Conservation (phyloP, 2,113 vertebrate species). For the Mesocricetus auratus region DNA sequence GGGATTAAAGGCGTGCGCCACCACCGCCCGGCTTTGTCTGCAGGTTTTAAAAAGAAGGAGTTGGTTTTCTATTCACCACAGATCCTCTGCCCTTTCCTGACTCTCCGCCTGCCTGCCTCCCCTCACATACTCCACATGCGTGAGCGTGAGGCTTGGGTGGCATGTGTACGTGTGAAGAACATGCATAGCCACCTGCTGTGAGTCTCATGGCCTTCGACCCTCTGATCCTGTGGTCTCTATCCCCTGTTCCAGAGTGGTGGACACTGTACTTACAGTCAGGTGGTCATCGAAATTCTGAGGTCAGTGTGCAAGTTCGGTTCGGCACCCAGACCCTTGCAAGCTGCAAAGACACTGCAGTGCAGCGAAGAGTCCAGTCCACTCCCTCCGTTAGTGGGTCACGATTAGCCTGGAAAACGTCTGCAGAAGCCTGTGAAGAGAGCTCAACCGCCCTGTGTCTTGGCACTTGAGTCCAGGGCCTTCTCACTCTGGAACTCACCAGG, state of each 20-base stretch:
- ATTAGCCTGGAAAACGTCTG: slow-evolving; percentile 15
- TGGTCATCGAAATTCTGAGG: slow-evolving; percentile 7
- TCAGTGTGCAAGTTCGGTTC: background rate
- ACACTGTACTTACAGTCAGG: rapidly evolving
- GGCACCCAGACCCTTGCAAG: background rate
- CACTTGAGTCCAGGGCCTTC: background rate
- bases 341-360: background rate
- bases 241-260: background rate
- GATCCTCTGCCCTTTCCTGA: background rate
- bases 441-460: background rate
- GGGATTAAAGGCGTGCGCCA: too few species aligned
- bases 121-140: background rate
- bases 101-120: background rate
- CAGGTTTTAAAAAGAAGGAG: background rate
- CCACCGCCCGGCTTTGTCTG: too few species aligned
- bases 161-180: background rate
- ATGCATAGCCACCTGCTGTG: rapidly evolving
- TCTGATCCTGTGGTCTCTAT: too few species aligned
- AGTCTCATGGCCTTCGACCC: background rate
- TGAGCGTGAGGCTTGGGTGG: background rate
- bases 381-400: background rate
- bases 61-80: background rate
- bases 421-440: background rate
- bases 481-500: background rate
- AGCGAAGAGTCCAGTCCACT: background rate